Percentiles rank a stretch among this genome's conserved stretches.
Conservation (phyloP, 2,113 vertebrate genomes). For the Grammomys surdaster region DNA sequence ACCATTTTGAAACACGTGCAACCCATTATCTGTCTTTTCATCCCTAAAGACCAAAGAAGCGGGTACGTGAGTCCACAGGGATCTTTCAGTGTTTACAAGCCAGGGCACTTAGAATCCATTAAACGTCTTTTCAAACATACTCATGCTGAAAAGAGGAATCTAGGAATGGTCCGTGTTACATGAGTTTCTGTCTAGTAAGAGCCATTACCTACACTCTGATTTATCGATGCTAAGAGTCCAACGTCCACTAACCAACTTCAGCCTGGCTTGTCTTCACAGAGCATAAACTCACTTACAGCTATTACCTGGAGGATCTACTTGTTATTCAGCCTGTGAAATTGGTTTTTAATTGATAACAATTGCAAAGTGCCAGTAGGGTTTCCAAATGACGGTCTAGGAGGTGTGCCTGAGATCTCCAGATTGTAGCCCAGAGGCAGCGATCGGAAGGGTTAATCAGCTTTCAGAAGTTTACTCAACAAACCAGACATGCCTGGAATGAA, state of each 20-base stretch:
- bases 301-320: background rate
- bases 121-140: conserved; percentile 79
- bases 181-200: conserved; percentile 79
- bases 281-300: background rate
- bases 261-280: background rate
- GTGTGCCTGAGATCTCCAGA: background rate
- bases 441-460: background rate
- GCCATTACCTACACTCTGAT: conserved; percentile 79
- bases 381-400: conserved; percentile 44
- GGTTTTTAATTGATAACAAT: conserved; percentile 55
- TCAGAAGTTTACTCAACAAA: background rate
- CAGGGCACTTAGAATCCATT: conserved; percentile 80
- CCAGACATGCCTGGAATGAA: background rate
- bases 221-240: conserved; percentile 45
- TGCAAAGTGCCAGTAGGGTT: background rate
- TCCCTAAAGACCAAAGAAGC: background rate
- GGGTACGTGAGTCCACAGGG: background rate
- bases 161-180: conserved; percentile 61
- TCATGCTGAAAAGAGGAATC: conserved; percentile 79
- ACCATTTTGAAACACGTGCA: conserved; percentile 15
- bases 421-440: background rate
- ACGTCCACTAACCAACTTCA: conserved; percentile 65
- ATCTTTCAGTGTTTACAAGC: conserved; percentile 68
- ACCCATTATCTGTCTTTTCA: background rate
- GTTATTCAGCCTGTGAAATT: conserved; percentile 11